Conservation (phyloP, 2,888 invertebrate genomes). For the Aporophyla lueneburgensis region DNA sequence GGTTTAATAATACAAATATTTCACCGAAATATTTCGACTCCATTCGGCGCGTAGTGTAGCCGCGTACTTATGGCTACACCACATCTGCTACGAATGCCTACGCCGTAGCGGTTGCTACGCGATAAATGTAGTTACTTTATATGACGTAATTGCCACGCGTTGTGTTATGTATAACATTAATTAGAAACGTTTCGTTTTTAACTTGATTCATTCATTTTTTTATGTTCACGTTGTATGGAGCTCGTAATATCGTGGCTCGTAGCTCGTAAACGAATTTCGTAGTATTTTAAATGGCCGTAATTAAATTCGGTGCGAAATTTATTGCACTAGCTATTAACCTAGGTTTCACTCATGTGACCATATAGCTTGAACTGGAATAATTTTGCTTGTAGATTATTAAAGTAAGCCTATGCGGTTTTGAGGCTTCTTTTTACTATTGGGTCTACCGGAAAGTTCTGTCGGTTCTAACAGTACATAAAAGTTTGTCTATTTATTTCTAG, state of each 20-base stretch:
- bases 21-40: conserved; percentile 49
- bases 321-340: conserved; percentile 62
- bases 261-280: conserved; percentile 61
- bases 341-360: conserved; percentile 52
- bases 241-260: conserved; percentile 49
- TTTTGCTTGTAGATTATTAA: conserved; percentile 40
- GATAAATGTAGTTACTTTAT: conserved; percentile 45
- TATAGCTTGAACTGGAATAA: conserved; percentile 43
- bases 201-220: conserved; percentile 56
- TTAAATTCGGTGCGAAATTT: conserved; percentile 63
- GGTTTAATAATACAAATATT: conserved; percentile 58
- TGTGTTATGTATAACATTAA: conserved; percentile 51
- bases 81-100: conserved; percentile 63
- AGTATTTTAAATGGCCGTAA: conserved; percentile 64
- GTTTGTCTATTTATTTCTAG: too few species aligned
- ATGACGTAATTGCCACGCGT: conserved; percentile 50
- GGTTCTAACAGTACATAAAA: too few species aligned
- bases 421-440: background rate
- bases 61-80: conserved; percentile 55
- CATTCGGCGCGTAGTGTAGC: conserved; percentile 49
- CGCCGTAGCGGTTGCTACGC: conserved; percentile 57
- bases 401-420: conserved; percentile 1
- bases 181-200: conserved; percentile 54
- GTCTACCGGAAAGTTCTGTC: too few species aligned
- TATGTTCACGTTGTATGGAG: conserved; percentile 29